Base-by-base conservation (phyloP, 1,140 invertebrate species). In the Panagrolaimus sp. region DNA sequence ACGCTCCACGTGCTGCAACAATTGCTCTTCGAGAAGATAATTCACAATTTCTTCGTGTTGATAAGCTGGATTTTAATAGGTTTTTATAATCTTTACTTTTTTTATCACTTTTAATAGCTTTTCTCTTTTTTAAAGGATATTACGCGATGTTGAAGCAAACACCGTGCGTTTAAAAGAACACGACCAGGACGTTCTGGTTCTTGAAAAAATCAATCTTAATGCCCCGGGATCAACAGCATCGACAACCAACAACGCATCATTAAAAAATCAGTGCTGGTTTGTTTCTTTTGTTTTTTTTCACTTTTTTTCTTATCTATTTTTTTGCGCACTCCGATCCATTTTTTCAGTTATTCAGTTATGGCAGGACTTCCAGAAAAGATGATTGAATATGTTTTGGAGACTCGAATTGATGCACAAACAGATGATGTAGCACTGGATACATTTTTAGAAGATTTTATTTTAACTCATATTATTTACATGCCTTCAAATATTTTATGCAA, bases 381-480 rank as follows among this genome's bases (percentile, higher is more conserved):
- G 88, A 83, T 92, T 70, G 91, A 92, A 84, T 90, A 92, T 84
- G 85, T 92, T 20, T 84, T 92, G 65, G 91, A 93, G 83, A 92
- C 90, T 23, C 85, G 90, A 72, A 85, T 91, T 69, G 78, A 80
- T 53, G 69, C 77, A 14, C 70, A 71, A 23, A 61, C 65, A 25
- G 73, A 78, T 47, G 84, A 84, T 48, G 72, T 81, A 8, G 53
- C 79, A 80, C 57, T 83, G 84, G 90, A 91, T 84, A 87, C 88
- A 64, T 91, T 91, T 78, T 85, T 92, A 47, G 91, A 92, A 80
- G 91, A 92, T 84, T 92, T 92, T 82, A 85, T 92, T 48, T 84
- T 92, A 14, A 92, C 91, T n/a, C 90, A 92, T 82, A 89, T 91
- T 53, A 89, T 92, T 62, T 92, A 91, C 84, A 90, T 92, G 87